Evolutionary conservation across 2,113 vertebrate genomes (phyloP).

Genomic region (Tichodroma muraria): DNA sequence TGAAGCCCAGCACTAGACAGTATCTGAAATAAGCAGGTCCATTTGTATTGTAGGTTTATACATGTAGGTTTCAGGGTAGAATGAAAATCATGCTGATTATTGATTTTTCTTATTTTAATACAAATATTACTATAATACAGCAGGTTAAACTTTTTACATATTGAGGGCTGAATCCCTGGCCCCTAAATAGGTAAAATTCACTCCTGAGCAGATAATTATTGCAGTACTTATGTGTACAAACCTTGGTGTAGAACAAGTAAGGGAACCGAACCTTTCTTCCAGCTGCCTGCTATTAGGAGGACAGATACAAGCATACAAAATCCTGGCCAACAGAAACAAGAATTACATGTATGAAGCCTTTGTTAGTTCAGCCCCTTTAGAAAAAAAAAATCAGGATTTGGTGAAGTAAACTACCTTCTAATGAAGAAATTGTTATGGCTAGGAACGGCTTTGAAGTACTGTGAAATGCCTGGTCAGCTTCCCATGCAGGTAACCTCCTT

Average conservation of each 20-base stretch:
- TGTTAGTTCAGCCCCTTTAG: neutral
- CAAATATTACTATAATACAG: neutral
- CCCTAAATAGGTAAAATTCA: neutral
- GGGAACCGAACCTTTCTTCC: neutral
- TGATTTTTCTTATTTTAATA: neutral
- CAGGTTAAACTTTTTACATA: neutral
- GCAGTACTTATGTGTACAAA: neutral
- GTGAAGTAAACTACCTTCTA: neutral
- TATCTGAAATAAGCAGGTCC: neutral
- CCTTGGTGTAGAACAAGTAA: neutral
- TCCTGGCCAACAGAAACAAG: neutral
- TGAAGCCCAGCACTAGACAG: neutral
- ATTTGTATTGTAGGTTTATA: neutral
- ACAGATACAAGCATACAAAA: neutral
- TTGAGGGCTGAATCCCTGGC: neutral
- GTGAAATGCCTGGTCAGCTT: neutral
- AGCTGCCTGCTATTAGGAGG: neutral
- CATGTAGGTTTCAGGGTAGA: neutral
- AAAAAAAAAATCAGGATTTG: neutral
- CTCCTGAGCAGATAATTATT: neutral
- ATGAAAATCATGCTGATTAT: neutral
- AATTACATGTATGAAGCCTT: neutral
- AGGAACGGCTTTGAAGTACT: neutral
- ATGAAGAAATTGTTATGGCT: neutral
- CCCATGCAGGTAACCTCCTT: neutral